Percentiles rank a stretch among this genome's conserved stretches.
Conservation (phyloP, 2,113 vertebrate genomes). For the Pachypanchax playfairii region DNA sequence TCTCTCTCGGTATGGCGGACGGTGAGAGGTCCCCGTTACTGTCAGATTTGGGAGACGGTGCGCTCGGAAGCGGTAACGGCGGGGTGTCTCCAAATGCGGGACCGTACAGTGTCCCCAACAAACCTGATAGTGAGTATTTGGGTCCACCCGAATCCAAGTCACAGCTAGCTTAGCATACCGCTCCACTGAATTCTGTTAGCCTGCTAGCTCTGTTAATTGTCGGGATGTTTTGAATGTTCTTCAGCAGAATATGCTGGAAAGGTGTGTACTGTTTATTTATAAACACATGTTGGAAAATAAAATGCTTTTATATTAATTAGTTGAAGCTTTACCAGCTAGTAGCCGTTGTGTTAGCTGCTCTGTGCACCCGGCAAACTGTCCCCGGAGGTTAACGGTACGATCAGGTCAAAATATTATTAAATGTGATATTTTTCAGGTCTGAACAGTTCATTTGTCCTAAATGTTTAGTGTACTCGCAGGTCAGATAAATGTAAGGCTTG, state of each 20-base stretch:
- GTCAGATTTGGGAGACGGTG: constrained; percentile 81
- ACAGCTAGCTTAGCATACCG: constrained; percentile 24
- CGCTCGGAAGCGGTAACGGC: constrained; percentile 72
- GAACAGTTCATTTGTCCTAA: fast-evolving
- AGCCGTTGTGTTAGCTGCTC: constrained; percentile 26
- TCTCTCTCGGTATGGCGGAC: constrained; percentile 82
- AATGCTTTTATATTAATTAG: not conserved
- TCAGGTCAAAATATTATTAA: not conserved
- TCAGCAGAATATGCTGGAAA: not conserved
- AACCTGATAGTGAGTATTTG: constrained; percentile 80
- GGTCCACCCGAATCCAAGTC: constrained; percentile 39
- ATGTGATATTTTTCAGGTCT: not conserved
- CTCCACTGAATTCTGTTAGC: constrained; percentile 40
- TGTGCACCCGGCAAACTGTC: constrained; percentile 23
- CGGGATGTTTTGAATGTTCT: not conserved
- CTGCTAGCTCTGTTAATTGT: constrained; percentile 3
- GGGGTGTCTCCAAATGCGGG: constrained; percentile 74
- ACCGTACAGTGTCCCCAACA: constrained; percentile 75
- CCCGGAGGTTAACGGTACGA: not conserved
- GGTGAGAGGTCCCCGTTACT: constrained; percentile 84
- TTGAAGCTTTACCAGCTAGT: constrained; percentile 23
- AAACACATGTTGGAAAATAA: not conserved
- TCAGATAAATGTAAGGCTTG: constrained; percentile 11
- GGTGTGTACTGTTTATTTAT: fast-evolving
- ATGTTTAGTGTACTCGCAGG: not conserved